A percentile compares a stretch with the other conserved stretches of the same genome.
Evolutionary conservation across 1,140 invertebrate species (phyloP).

Genomic region (Apis florea): DNA sequence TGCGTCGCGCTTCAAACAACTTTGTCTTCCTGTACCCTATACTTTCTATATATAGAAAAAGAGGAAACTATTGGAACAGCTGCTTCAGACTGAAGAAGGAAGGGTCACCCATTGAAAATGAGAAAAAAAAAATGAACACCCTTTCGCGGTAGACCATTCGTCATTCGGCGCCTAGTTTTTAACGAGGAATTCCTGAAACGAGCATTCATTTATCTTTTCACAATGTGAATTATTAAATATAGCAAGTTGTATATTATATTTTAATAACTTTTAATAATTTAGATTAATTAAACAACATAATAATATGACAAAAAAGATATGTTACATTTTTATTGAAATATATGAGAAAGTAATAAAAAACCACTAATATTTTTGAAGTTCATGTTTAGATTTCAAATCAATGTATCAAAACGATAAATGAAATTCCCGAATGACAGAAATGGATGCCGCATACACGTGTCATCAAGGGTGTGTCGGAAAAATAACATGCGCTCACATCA

Average conservation of each 20-base stretch:
- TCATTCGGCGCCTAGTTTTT: slow-evolving; percentile 61
- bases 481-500: slow-evolving; percentile 23
- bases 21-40: slow-evolving; percentile 65
- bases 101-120: slow-evolving; percentile 26
- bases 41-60: slow-evolving; percentile 61
- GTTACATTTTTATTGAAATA: neutral
- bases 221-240: neutral
- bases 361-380: neutral
- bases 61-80: slow-evolving; percentile 60
- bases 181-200: slow-evolving; percentile 45
- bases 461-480: slow-evolving; percentile 24
- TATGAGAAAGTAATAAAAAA: neutral
- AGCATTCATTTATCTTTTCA: slow-evolving; percentile 27
- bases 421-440: slow-evolving; percentile 36
- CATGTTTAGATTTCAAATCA: neutral
- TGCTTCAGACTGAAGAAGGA: slow-evolving; percentile 58
- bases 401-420: neutral
- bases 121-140: slow-evolving; percentile 39
- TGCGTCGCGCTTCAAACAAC: slow-evolving; percentile 65
- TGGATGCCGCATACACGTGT: slow-evolving; percentile 22
- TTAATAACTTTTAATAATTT: too few species aligned
- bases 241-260: too few species aligned
- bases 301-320: neutral
- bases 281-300: too few species aligned
- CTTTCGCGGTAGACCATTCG: slow-evolving; percentile 59